Base-by-base conservation (phyloP, 2,113 vertebrate species). In the Hemiscyllium ocellatum region DNA sequence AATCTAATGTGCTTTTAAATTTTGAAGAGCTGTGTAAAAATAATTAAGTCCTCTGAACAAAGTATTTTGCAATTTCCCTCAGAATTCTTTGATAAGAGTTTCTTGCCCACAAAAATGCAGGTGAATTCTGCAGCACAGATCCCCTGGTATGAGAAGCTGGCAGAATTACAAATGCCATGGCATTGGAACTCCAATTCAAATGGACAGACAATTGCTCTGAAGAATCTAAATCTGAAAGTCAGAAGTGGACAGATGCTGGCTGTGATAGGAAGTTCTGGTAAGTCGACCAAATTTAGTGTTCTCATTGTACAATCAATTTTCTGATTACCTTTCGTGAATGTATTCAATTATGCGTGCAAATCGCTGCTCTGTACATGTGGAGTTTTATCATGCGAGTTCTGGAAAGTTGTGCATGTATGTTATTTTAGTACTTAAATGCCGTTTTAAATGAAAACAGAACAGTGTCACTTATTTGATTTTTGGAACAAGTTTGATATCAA, bases 161-260 rank as follows among this genome's bases (percentile, higher is more conserved):
- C 97, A 0, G 98, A 99, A 96, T 98, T 99, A 96, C 98, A 98
- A 96, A 97, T 98, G 97, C 98, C 98, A 0, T 98, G 98, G 98
- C 97, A 97, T 85, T 97, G 98, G 96, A 97, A 97, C 94, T 97
- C 97, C 0, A 97, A 97, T 95, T 89, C 96, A 96, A 96, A 87
- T 96, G 98, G 98, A 78, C 97, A 42, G 0, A 61, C 97, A n/a
- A 68, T 97, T 15, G 97, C 98, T 96, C 98, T 99, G 96, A 97
- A 97, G 96, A 98, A 98, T 69, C 97, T 99, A 96, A 99, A 98
- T 97, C 98, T 99, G 61, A 97, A 97, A 96, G 98, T 99, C 26
- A 97, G 0, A 95, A 99, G 99, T 0, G 99, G 99, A 5, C 99
- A 99, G 97, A 99, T 99, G 99, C 97, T 99, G 96, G 99, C 99